Base-by-base conservation (phyloP, 2,888 invertebrate species). In the Esperia sulphurella region DNA sequence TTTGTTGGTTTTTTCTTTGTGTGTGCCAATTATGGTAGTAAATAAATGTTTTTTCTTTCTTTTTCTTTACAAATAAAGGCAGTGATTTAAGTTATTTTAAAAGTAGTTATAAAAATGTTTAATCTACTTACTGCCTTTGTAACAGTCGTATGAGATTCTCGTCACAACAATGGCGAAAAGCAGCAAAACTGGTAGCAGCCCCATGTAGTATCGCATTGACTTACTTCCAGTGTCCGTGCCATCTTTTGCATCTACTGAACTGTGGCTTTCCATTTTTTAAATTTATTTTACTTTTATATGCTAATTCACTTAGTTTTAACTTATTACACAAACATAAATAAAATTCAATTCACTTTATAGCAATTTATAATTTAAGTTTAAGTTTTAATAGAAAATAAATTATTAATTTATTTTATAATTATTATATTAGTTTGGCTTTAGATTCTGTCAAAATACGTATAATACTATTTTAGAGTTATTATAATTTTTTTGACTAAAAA, bases 101-200 rank as follows among this genome's bases (percentile, higher is more conserved):
- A 21, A 21, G 5, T 21, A 21, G 8, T 33, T 28, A 3, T 31
- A 44, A 52, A 14, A 9, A n/a, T n/a, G n/a, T n/a, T n/a, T n/a
- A n/a, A 68, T 80, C 80, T 46, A 80, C 81, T 77, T 12, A 71
- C 13, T 69, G 48, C 68, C 74, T 61, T 75, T 81, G 48, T 75
- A 83, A 67, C 49, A 83, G 69, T 58, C 82, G 75, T 43, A 77
- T 49, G 7, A 49, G 14, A 54, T 49, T 33, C 51, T 51, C 10
- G 50, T 46, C 12, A 86, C 64, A 28, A 84, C 70, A 0, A 84
- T 67, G 1, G 79, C 50, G 21, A 83, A 57, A 33, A 85, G 60
- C 43, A 83, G 52, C 40, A 83, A 69, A 57, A 84, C 67, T 0
- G 85, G 85, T 39, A 83, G 49, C 0, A 85, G 53, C 55, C 71